phyloP scores from a whole-genome alignment of 1,140 invertebrate species.

The Drosophila trapezifrons region DNA sequence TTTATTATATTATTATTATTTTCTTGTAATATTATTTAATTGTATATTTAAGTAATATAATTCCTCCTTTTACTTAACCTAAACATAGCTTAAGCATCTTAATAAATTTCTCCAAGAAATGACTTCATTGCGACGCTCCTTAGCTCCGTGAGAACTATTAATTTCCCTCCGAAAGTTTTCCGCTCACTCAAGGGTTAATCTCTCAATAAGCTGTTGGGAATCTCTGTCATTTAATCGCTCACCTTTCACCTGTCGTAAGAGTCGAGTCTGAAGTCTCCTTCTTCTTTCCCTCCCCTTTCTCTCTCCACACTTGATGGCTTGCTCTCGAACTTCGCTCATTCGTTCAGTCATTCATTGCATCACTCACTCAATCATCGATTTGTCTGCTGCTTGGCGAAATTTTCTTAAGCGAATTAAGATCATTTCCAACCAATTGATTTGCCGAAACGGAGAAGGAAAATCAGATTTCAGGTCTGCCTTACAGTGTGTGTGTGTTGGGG shows the following conservation, averaged over 20 bases:
- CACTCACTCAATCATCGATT: constrained; percentile 50
- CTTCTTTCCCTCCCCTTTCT: background rate
- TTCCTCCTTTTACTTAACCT: background rate
- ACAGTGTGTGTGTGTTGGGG: constrained; percentile 10
- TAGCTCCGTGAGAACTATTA: constrained; percentile 2
- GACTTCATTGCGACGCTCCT: background rate
- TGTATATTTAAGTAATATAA: too few species aligned
- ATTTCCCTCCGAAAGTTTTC: constrained; percentile 14
- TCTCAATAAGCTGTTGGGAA: constrained; percentile 39
- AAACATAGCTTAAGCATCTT: background rate
- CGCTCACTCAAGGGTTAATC: constrained; percentile 38
- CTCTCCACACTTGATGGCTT: constrained; percentile 13
- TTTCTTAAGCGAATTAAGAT: constrained; percentile 46
- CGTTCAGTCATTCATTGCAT: constrained; percentile 30
- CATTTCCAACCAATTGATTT: constrained; percentile 54
- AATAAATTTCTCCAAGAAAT: background rate
- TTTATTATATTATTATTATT: too few species aligned
- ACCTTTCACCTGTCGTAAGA: constrained; percentile 43
- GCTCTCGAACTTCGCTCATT: constrained; percentile 19
- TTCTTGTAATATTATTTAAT: too few species aligned
- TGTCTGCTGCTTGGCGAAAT: constrained; percentile 28
- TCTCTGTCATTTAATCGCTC: constrained; percentile 39
- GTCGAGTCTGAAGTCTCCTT: background rate
- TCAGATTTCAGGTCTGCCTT: constrained; percentile 18
- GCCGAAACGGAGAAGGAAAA: constrained; percentile 17